Conservation (phyloP, 2,888 invertebrate genomes). For the Heliothis peltigera region DNA sequence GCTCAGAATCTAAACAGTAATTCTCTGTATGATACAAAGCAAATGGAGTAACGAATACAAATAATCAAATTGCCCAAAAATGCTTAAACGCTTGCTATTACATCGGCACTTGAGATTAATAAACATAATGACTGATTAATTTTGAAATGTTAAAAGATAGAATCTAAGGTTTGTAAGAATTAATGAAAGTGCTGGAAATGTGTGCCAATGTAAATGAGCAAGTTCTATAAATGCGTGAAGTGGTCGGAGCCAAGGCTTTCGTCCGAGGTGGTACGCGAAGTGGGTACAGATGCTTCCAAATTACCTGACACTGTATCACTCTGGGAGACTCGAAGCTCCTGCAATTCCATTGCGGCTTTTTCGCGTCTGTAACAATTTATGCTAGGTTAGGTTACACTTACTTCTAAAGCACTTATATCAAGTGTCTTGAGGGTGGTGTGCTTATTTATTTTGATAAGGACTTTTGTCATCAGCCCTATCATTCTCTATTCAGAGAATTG, state of each 20-base stretch:
- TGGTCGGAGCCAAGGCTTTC: conserved; percentile 82
- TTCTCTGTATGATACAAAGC: conserved; percentile 39
- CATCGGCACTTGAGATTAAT: conserved; percentile 31
- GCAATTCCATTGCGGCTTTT: conserved; percentile 89
- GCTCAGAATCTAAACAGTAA: conserved; percentile 20
- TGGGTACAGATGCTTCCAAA: conserved; percentile 86
- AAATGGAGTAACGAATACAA: conserved; percentile 35
- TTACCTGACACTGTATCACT: conserved; percentile 91
- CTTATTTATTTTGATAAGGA: too few relatives aligned
- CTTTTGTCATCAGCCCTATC: too few relatives aligned
- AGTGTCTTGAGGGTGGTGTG: too few relatives aligned
- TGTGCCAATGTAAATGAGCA: conserved; percentile 58
- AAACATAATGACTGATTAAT: conserved; percentile 8
- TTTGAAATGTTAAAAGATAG: conserved; percentile 16
- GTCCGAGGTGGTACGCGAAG: conserved; percentile 86
- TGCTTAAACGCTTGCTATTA: conserved; percentile 24
- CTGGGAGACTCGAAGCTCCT: conserved; percentile 86
- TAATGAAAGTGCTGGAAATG: conserved; percentile 15
- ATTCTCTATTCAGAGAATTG: too few relatives aligned
- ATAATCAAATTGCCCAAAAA: conserved; percentile 25
- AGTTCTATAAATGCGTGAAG: conserved; percentile 80
- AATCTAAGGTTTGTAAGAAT: conserved; percentile 18
- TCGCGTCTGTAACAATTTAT: conserved; percentile 86
- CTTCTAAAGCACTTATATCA: too few relatives aligned
- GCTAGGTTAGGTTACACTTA: conserved; percentile 8